Evolutionary conservation across 2,797 vertebrate species (phyloP).

Genomic region (Prionace glauca): DNA sequence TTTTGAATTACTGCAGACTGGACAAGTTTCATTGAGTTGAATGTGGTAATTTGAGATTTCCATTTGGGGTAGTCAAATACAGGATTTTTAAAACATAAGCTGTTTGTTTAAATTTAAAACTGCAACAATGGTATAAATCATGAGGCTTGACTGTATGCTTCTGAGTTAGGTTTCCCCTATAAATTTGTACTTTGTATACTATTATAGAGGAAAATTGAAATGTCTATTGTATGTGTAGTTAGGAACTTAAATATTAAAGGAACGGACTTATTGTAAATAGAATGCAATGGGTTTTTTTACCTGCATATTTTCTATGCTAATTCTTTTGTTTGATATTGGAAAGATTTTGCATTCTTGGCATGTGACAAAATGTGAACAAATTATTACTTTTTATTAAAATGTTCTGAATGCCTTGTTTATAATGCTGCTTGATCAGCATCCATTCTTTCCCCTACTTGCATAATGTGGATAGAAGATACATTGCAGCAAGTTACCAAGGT

Average conservation of each 20-base stretch:
- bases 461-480: not conserved
- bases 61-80: not conserved
- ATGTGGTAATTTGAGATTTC: not conserved
- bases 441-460: not conserved
- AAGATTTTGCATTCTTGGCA: not conserved
- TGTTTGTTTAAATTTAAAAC: constrained; percentile 9
- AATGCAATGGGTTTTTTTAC: not conserved
- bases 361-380: constrained; percentile 28
- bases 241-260: constrained; percentile 23
- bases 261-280: constrained; percentile 26
- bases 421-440: not conserved
- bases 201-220: constrained; percentile 14
- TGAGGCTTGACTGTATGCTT: constrained; percentile 13
- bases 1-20: constrained; percentile 15
- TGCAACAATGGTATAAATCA: not conserved
- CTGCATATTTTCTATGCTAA: constrained; percentile 23
- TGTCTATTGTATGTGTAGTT: constrained; percentile 3
- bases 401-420: not conserved
- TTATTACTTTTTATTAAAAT: constrained; percentile 15
- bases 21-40: not conserved
- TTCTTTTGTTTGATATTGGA: constrained; percentile 9
- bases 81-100: not conserved
- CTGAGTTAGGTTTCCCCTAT: not conserved
- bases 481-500: not conserved
- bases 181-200: not conserved